Percentiles rank a stretch among this genome's conserved stretches.
Evolutionary conservation across 2,888 invertebrate species (phyloP).

Genomic region (Luperina testacea): DNA sequence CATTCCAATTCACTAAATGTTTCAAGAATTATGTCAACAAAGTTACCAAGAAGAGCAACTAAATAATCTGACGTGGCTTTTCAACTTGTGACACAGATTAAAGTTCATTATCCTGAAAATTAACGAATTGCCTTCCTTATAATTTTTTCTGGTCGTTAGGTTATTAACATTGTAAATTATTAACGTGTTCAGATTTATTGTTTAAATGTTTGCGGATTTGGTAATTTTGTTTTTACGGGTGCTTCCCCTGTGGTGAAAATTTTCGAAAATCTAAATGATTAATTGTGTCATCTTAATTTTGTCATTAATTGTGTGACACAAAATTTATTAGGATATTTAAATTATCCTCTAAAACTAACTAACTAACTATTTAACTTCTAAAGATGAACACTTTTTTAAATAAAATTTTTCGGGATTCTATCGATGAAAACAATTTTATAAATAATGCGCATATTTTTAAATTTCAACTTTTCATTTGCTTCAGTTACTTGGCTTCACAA

Average conservation of each 20-base stretch:
- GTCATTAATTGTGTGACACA: no score
- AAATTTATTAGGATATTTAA: no score
- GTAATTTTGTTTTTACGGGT: background rate
- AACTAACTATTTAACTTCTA: no score
- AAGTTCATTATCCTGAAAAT: constrained; percentile 30
- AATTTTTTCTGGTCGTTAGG: background rate
- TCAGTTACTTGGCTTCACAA: no score
- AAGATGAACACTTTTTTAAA: background rate
- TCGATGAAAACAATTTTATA: background rate
- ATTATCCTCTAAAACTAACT: no score
- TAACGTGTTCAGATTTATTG: background rate
- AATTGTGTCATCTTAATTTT: no score
- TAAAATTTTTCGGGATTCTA: no score
- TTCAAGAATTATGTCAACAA: constrained; percentile 20
- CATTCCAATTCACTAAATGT: constrained; percentile 8
- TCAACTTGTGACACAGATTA: constrained; percentile 1
- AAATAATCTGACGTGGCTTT: constrained; percentile 1
- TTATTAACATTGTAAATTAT: background rate
- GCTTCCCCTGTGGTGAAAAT: background rate
- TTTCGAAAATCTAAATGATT: background rate
- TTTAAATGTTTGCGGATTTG: background rate
- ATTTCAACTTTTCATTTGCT: background rate
- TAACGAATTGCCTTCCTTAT: constrained; percentile 6
- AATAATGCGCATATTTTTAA: background rate
- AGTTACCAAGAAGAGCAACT: constrained; percentile 9